Evolutionary conservation across 92 coral and sea anemone species (phyloP).

Genomic region (Nematostella vectensis): DNA sequence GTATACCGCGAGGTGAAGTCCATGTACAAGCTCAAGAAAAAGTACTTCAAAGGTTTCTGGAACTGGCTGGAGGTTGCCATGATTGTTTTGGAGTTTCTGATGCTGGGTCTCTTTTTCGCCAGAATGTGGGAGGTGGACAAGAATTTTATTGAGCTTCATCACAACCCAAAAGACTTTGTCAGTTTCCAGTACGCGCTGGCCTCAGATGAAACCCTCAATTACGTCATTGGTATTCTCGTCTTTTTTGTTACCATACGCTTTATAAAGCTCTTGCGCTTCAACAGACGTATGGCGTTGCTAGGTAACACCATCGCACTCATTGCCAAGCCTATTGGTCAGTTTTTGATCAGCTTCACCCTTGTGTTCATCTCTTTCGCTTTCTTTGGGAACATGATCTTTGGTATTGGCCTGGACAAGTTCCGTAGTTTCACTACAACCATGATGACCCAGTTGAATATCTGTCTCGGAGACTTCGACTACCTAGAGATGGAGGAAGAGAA

Average conservation of each 20-base stretch:
- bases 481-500: constrained; percentile 31
- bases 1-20: constrained; percentile 71
- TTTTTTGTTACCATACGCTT: constrained; percentile 71
- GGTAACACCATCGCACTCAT: constrained; percentile 64
- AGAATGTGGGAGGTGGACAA: constrained; percentile 79
- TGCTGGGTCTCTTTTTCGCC: constrained; percentile 49
- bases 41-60: constrained; percentile 82
- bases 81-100: constrained; percentile 55
- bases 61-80: constrained; percentile 81
- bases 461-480: constrained; percentile 87
- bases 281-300: constrained; percentile 71
- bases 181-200: constrained; percentile 91
- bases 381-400: constrained; percentile 56
- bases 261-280: constrained; percentile 63
- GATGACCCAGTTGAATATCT: constrained; percentile 62
- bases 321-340: constrained; percentile 63
- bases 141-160: constrained; percentile 52
- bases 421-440: constrained; percentile 32
- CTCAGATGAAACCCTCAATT: constrained; percentile 55
- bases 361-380: constrained; percentile 54
- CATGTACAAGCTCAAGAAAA: constrained; percentile 51
- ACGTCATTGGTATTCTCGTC: constrained; percentile 68
- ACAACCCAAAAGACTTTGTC: constrained; percentile 86
- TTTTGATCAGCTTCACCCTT: constrained; percentile 57
- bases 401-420: constrained; percentile 39